These are phyloP conservation scores for Promerops cafer DNA, from an alignment of 2,113 vertebrate genomes.

Conservation along the genomic window DNA sequence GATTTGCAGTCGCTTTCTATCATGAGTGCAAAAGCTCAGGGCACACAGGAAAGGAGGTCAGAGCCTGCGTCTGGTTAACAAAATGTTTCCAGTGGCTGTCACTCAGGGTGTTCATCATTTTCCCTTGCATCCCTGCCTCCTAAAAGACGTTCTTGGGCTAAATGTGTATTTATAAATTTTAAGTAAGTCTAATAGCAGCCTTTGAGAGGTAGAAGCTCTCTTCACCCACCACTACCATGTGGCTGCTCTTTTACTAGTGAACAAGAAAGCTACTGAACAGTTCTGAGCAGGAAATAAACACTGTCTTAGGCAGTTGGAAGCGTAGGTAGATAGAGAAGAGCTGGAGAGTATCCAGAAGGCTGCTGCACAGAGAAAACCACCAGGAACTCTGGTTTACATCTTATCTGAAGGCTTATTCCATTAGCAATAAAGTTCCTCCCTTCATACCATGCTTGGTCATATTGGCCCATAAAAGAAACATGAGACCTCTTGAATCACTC, in stretches of 20 bases:
- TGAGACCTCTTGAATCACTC: neutral
- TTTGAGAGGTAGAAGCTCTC: neutral
- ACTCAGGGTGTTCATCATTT: neutral
- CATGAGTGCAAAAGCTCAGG: neutral
- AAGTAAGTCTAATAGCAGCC: neutral
- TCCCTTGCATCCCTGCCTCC: neutral
- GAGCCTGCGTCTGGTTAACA: neutral
- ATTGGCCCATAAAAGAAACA: neutral
- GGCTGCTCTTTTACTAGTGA: neutral
- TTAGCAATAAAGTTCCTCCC: neutral
- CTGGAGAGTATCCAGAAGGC: constrained; percentile 19
- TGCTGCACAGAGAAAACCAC: neutral
- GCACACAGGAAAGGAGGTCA: neutral
- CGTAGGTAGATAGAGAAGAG: neutral
- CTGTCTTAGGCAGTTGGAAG: neutral
- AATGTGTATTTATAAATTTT: neutral
- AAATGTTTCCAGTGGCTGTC: neutral
- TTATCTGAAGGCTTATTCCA: neutral
- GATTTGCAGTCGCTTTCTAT: neutral
- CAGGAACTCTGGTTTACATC: constrained; percentile 32
- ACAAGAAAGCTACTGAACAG: neutral
- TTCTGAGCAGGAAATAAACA: neutral
- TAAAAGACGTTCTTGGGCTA: neutral
- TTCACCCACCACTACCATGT: neutral
- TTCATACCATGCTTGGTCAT: constrained; percentile 12